phyloP scores from a whole-genome alignment of 2,888 invertebrate genomes.

The Halocaridina rubra region DNA sequence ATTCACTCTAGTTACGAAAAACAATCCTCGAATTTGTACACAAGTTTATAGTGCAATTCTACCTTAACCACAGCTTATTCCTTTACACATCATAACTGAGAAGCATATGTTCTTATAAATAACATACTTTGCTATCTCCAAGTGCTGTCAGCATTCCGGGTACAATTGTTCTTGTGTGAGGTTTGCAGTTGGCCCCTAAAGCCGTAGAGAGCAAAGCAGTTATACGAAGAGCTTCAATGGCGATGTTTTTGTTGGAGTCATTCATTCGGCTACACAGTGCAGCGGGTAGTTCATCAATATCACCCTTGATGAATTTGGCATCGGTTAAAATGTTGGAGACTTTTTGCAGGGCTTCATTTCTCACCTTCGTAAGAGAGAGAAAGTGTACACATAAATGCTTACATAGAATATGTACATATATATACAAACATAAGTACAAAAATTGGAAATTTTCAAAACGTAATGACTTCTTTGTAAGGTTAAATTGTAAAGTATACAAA shows the following conservation, averaged over 20 bases:
- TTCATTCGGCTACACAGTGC: constrained; percentile 81
- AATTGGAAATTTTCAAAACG: not conserved
- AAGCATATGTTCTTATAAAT: not conserved
- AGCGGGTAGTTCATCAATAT: constrained; percentile 86
- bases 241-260: constrained; percentile 93
- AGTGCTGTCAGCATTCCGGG: constrained; percentile 81
- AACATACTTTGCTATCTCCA: constrained; percentile 78
- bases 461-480: no score
- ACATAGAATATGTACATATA: no score
- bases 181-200: constrained; percentile 84
- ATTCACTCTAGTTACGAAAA: not conserved
- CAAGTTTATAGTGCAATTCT: no score
- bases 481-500: no score
- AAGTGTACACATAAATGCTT: no score
- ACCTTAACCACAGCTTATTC: no score
- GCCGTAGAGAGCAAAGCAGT: constrained; percentile 84
- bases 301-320: constrained; percentile 83
- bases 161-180: constrained; percentile 82
- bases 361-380: constrained; percentile 68
- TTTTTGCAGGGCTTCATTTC: constrained; percentile 81
- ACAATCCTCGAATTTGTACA: no score
- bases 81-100: no score
- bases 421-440: no score
- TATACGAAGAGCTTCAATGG: constrained; percentile 83
- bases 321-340: constrained; percentile 79